phyloP scores from a whole-genome alignment of 2,797 vertebrate genomes.

The Acestrorhynchus altus region DNA sequence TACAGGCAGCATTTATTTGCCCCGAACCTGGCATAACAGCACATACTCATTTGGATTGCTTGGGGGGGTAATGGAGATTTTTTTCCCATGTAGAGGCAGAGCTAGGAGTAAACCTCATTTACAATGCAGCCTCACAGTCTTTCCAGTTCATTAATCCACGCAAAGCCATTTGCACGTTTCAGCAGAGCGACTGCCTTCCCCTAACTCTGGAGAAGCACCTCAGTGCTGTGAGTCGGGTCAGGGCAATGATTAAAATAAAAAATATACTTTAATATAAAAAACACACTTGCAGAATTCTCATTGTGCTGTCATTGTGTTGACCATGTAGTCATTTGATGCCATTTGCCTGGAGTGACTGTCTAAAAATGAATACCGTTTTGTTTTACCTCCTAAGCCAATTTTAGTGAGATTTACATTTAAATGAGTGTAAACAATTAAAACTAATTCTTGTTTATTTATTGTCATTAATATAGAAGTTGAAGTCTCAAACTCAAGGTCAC shows the following conservation, averaged over 20 bases:
- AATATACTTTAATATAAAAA: neutral
- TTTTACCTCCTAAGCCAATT: too few relatives aligned
- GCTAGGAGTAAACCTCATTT: conserved; percentile 80
- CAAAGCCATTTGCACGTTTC: conserved; percentile 74
- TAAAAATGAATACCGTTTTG: neutral
- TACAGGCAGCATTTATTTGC: conserved; percentile 69
- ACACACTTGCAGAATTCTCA: neutral
- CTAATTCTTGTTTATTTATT: neutral
- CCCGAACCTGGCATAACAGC: conserved; percentile 70
- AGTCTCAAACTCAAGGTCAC: too few relatives aligned
- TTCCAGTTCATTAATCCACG: conserved; percentile 80
- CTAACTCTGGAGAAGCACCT: conserved; percentile 48
- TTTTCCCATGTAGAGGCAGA: conserved; percentile 77
- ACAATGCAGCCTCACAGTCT: conserved; percentile 72
- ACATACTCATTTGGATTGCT: conserved; percentile 65
- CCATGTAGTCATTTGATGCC: neutral
- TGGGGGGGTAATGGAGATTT: conserved; percentile 57
- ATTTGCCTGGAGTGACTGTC: neutral
- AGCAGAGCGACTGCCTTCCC: conserved; percentile 52
- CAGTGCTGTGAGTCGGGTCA: conserved; percentile 2
- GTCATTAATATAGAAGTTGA: neutral
- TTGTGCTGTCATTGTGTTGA: neutral
- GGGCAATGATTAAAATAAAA: conserved; percentile 4
- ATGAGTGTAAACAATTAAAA: neutral
- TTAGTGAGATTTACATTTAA: too few relatives aligned